A percentile compares a stretch with the other conserved stretches of the same genome.
These are phyloP conservation scores for Parthenolecanium corni DNA, from an alignment of 2,888 invertebrate genomes.

Conservation along the genomic window DNA sequence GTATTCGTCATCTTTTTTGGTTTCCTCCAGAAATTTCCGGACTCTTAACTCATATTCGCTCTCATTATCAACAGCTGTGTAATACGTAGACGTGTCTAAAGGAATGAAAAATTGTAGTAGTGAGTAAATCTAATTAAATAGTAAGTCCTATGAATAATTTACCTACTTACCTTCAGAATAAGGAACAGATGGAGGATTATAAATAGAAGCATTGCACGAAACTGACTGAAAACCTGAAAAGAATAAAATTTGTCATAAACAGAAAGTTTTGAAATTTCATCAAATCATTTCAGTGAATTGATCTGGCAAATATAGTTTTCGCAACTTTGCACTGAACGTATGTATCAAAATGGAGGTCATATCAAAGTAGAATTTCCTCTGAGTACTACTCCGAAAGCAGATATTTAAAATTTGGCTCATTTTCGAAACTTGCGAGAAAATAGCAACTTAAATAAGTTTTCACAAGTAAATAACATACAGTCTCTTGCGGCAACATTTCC, in stretches of 20 bases:
- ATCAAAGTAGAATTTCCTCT: too few species aligned
- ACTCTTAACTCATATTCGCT: constrained; percentile 59
- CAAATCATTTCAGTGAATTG: too few species aligned
- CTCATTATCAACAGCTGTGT: constrained; percentile 38
- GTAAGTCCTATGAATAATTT: neutral
- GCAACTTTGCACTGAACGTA: too few species aligned
- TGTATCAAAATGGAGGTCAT: too few species aligned
- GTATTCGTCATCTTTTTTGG: constrained; percentile 69
- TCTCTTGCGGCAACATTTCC: constrained; percentile 2
- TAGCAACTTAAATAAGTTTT: too few species aligned
- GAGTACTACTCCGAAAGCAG: too few species aligned
- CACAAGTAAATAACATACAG: neutral
- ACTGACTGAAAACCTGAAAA: neutral
- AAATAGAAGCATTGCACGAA: neutral
- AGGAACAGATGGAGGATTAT: neutral
- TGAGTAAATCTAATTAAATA: neutral
- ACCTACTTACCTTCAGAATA: neutral
- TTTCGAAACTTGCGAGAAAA: too few species aligned
- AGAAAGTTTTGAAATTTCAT: too few species aligned
- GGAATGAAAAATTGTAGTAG: neutral
- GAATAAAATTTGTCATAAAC: neutral
- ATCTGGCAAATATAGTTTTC: too few species aligned
- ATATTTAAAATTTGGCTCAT: too few species aligned
- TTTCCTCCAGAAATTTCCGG: constrained; percentile 61
- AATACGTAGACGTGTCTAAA: neutral